Evolutionary conservation across 2,113 vertebrate species (phyloP).

Genomic region (Paramormyrops kingsleyae): DNA sequence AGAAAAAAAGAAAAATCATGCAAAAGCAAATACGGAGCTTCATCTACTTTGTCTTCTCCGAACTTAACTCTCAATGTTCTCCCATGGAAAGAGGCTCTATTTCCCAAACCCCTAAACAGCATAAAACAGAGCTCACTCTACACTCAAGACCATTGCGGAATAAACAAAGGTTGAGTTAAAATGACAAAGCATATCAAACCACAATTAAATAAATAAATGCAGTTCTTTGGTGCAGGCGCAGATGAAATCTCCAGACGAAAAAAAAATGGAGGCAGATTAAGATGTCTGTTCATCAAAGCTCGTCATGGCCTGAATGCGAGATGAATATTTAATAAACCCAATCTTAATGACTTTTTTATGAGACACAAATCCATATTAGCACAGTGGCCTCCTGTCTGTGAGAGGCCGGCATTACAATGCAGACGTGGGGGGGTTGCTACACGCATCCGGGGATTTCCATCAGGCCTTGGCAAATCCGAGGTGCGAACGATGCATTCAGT

Average conservation of each 20-base stretch:
- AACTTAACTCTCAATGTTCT: not conserved
- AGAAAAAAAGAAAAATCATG: not conserved
- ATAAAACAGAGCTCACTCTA: not conserved
- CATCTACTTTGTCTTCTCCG: not conserved
- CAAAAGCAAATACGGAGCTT: not conserved
- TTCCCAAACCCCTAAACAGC: not conserved
- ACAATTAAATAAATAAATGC: not conserved
- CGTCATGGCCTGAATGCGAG: slow-evolving; percentile 14
- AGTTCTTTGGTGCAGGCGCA: not conserved
- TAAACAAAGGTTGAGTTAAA: not conserved
- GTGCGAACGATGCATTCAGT: not conserved
- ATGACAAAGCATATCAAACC: not conserved
- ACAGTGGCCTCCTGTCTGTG: not conserved
- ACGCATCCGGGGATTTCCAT: not conserved
- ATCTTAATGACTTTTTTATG: slow-evolving; percentile 37
- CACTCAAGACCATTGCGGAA: not conserved
- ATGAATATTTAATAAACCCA: slow-evolving; percentile 37
- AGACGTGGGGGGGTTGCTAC: not conserved
- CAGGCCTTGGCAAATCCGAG: not conserved
- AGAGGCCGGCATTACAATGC: not conserved
- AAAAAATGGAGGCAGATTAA: slow-evolving; percentile 2
- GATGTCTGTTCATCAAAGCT: slow-evolving; percentile 1
- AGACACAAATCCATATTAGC: slow-evolving; percentile 32
- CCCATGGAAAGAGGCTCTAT: not conserved
- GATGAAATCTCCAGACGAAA: not conserved